Evolutionary conservation across 2,888 invertebrate species (phyloP), one percentile per base, ranked within the genome.

Genomic region (Meandrusa payeni): DNA sequence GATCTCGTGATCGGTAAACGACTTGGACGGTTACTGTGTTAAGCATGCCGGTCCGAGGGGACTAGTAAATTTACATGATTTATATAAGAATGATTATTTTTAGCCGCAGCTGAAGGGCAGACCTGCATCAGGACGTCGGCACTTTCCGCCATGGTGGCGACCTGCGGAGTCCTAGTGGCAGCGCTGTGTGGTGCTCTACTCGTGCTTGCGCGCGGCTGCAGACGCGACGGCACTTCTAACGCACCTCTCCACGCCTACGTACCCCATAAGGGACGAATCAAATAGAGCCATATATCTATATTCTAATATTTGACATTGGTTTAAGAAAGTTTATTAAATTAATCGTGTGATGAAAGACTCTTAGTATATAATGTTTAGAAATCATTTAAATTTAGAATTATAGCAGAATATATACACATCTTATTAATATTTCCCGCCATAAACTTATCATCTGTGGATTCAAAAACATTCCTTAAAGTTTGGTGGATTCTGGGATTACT

Each of bases 181-280:
- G 89, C 94, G 32, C 79, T 96, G 45, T 89, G 91, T 0, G 93
- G 93, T 4, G 92, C 93, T 0, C 86, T 95, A 12, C 83, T 95
- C 52, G 92, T 93, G 0, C 93, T 95, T 44, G 96, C 95, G 62
- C 90, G 94, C 6, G 91, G 94, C 49, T 90, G 95, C 76, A 88
- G 93, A 50, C 88, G 91, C 51, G 81, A 90, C 10, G 89, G 89
- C 48, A 74, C 76, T 12, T 75, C 76, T 11, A 76, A 76, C 41
- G 70, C 82, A 2, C 76, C 89, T 0, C 86, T 80, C 31, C 76
- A 79, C 51, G 83, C 90, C 0, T 92, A 91, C 53, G 89, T 92
- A 12, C 91, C 90, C 12, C 91, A 92, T 50, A 91, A 91, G 60
- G 91, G 91, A 47, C 87, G 91, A 56, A 91, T 91, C 54, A 89